Conservation (phyloP, 92 coral and sea anemone genomes). For the Micromussa lordhowensis region DNA sequence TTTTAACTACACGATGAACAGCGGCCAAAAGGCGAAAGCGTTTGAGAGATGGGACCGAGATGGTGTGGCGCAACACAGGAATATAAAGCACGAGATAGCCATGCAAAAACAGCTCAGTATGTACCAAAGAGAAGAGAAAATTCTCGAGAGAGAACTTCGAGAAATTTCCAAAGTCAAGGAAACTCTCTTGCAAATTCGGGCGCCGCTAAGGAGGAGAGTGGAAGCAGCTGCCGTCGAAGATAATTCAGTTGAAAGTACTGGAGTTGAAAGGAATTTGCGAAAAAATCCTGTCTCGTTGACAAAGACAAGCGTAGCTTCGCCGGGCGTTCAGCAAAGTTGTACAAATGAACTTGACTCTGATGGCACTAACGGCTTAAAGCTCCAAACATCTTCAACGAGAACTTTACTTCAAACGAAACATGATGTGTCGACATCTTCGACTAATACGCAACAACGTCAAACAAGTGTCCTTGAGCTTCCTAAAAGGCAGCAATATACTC, state of each 20-base stretch:
- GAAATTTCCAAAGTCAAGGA: conserved; percentile 85
- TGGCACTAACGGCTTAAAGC: not conserved
- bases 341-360: not conserved
- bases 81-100: conserved; percentile 87
- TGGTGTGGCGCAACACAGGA: conserved; percentile 84
- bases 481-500: not conserved
- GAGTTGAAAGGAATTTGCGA: conserved; percentile 12
- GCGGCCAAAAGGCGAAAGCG: conserved; percentile 25
- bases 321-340: not conserved
- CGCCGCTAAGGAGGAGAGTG: conserved; percentile 60
- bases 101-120: conserved; percentile 79
- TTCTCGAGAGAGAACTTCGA: conserved; percentile 80
- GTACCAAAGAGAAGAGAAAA: conserved; percentile 78
- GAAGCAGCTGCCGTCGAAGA: conserved; percentile 12
- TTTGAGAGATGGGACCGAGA: conserved; percentile 59
- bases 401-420: not conserved
- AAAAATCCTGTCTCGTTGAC: not conserved
- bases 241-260: conserved; percentile 22
- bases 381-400: not conserved
- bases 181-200: conserved; percentile 74
- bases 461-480: not conserved
- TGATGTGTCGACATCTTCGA: not conserved
- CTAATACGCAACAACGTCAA: not conserved
- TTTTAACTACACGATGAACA: conserved; percentile 18
- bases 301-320: not conserved